A percentile compares a stretch with the other conserved stretches of the same genome.
These are phyloP conservation scores for Corythornis cristatus DNA, from an alignment of 2,113 vertebrate species.

Conservation along the genomic window DNA sequence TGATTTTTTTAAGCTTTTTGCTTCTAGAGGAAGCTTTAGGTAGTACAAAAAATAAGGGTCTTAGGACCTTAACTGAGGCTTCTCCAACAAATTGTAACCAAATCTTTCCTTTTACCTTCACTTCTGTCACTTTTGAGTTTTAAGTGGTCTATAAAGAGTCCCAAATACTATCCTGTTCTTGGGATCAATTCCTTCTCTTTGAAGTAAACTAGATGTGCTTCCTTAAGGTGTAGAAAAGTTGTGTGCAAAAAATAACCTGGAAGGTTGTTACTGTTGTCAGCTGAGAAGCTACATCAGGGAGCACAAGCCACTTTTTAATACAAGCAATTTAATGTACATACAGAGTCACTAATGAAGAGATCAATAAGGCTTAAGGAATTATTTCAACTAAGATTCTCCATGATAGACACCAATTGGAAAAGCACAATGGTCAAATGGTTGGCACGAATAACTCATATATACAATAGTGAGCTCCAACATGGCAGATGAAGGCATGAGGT, in stretches of 20 bases:
- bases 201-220: not conserved
- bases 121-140: not conserved
- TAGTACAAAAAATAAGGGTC: not conserved
- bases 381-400: not conserved
- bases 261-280: not conserved
- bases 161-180: slow-evolving; percentile 1
- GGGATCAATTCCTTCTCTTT: slow-evolving; percentile 22
- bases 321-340: not conserved
- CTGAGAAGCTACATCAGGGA: not conserved
- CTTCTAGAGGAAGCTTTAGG: not conserved
- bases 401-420: not conserved
- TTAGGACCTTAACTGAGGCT: not conserved
- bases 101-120: not conserved
- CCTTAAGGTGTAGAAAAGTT: not conserved
- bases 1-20: not conserved
- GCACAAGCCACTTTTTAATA: not conserved
- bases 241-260: not conserved
- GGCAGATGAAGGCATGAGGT: not conserved
- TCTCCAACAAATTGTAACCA: not conserved
- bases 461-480: not conserved
- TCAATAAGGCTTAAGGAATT: not conserved
- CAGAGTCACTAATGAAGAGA: not conserved
- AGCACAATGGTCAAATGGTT: not conserved
- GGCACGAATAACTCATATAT: not conserved
- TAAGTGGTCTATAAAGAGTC: slow-evolving; percentile 5